Percentiles rank a stretch among this genome's conserved stretches.
phyloP scores from a whole-genome alignment of 2,888 invertebrate genomes.

The Drosophila mulleri region DNA sequence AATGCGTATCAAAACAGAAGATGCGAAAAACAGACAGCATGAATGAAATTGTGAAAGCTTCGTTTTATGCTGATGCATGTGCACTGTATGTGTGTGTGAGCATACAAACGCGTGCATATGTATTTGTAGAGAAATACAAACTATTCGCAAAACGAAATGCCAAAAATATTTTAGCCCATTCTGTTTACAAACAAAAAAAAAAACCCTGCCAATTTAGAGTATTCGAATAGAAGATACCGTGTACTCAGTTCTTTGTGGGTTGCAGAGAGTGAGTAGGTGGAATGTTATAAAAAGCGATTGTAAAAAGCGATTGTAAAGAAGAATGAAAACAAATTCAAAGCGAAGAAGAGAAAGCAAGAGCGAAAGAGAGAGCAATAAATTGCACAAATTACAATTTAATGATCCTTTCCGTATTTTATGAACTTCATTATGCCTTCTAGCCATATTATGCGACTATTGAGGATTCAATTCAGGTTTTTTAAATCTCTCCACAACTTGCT shows the following conservation, averaged over 20 bases:
- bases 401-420: background rate
- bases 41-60: conserved; percentile 77
- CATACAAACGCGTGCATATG: background rate
- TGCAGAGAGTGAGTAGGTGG: background rate
- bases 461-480: conserved; percentile 11
- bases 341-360: background rate
- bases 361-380: background rate
- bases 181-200: conserved; percentile 70
- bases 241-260: background rate
- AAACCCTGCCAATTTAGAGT: conserved; percentile 1
- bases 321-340: background rate
- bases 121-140: conserved; percentile 19
- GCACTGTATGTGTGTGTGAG: conserved; percentile 5
- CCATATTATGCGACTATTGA: background rate
- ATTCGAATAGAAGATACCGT: conserved; percentile 1
- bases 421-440: background rate
- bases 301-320: background rate
- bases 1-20: conserved; percentile 61
- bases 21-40: conserved; percentile 42
- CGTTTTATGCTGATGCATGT: conserved; percentile 32
- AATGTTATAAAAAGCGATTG: background rate
- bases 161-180: conserved; percentile 42
- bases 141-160: conserved; percentile 44
- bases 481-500: conserved; percentile 43
- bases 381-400: background rate